Conservation (phyloP, 2,888 invertebrate genomes). For the Mactromeris polynyma region DNA sequence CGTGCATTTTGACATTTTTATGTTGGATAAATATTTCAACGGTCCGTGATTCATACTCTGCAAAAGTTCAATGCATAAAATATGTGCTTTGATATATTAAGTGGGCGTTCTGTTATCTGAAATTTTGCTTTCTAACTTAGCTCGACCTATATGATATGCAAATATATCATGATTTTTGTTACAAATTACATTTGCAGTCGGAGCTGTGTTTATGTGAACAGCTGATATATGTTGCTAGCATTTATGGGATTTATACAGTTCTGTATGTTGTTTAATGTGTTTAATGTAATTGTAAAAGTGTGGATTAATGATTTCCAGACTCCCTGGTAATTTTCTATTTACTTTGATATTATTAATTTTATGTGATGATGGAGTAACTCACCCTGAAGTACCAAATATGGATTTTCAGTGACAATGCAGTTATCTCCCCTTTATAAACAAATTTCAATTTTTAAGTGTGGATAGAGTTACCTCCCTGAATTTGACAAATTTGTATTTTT, state of each 20-base stretch:
- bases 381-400: background rate
- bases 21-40: background rate
- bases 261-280: too few species aligned
- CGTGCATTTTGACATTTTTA: conserved; percentile 1
- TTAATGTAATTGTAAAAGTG: background rate
- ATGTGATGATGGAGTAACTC: background rate
- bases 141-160: background rate
- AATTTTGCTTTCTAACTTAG: background rate
- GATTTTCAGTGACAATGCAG: background rate
- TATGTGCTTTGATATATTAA: conserved; percentile 2
- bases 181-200: background rate
- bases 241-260: too few species aligned
- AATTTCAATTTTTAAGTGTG: background rate
- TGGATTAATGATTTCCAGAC: background rate
- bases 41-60: background rate
- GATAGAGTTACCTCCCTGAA: too few species aligned
- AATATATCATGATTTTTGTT: background rate
- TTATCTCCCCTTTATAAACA: background rate
- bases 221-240: background rate
- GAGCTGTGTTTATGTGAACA: background rate
- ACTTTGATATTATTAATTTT: background rate
- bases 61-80: conserved; percentile 11
- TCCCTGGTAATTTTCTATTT: background rate
- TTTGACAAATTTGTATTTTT: too few species aligned
- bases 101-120: conserved; percentile 12